phyloP scores from a whole-genome alignment of 2,888 invertebrate species.

The Meghimatium bilineatum region DNA sequence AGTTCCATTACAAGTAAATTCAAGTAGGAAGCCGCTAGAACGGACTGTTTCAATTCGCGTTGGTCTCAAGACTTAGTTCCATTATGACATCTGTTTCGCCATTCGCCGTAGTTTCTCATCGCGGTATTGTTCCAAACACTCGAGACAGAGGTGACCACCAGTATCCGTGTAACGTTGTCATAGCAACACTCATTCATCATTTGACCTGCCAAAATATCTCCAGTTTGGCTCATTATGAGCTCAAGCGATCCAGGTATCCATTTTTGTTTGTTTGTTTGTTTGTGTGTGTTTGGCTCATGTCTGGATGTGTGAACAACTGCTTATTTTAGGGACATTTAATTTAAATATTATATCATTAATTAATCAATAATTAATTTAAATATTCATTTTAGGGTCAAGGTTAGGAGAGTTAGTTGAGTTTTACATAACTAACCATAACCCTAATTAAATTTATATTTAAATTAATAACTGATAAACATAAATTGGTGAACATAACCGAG shows the following conservation, averaged over 20 bases:
- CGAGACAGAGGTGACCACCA: neutral
- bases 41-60: neutral
- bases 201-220: neutral
- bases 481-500: too few species aligned
- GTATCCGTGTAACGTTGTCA: neutral
- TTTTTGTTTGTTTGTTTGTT: neutral
- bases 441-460: too few species aligned
- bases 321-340: too few species aligned
- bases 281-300: neutral
- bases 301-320: neutral
- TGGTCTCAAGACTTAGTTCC: neutral
- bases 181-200: neutral
- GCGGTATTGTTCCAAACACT: neutral
- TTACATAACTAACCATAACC: too few species aligned
- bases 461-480: too few species aligned
- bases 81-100: neutral
- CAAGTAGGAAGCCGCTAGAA: neutral
- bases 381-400: too few species aligned
- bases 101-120: neutral
- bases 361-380: too few species aligned
- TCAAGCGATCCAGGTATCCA: conserved; percentile 21
- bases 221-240: neutral
- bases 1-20: too few species aligned
- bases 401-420: too few species aligned
- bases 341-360: too few species aligned